These are phyloP conservation scores for Epinephelus coioides DNA, from an alignment of 2,797 vertebrate genomes.

Conservation along the genomic window DNA sequence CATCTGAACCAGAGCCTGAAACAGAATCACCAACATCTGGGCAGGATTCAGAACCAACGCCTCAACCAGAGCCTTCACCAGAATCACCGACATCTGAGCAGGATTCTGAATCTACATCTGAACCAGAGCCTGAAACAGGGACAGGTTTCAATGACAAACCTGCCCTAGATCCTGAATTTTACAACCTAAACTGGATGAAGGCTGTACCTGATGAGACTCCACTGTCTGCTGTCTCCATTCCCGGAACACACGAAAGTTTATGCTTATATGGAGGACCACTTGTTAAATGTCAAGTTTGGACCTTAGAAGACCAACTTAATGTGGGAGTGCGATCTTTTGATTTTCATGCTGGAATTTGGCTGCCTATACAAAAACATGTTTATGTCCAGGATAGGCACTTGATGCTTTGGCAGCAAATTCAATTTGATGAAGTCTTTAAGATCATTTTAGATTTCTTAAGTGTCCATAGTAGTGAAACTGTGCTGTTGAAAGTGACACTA, in stretches of 20 bases:
- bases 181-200: conserved; percentile 71
- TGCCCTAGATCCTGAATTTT: neutral
- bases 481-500: conserved; percentile 64
- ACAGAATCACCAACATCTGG: neutral
- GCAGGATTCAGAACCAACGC: neutral
- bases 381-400: conserved; percentile 46
- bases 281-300: conserved; percentile 65
- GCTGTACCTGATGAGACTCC: conserved; percentile 55
- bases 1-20: neutral
- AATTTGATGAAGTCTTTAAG: conserved; percentile 50
- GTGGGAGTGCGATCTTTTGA: conserved; percentile 74
- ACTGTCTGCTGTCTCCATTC: conserved; percentile 72
- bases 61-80: neutral
- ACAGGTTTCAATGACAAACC: rapidly evolving
- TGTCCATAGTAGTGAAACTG: conserved; percentile 40
- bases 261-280: conserved; percentile 48
- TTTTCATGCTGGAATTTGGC: conserved; percentile 52
- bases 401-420: conserved; percentile 10
- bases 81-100: neutral
- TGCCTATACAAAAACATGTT: neutral
- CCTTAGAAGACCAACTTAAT: conserved; percentile 64
- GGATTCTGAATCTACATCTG: neutral
- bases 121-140: too few relatives aligned
- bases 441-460: conserved; percentile 57
- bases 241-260: conserved; percentile 73